Evolutionary conservation across 2,113 vertebrate genomes (phyloP).

Genomic region (Mus spicilegus): DNA sequence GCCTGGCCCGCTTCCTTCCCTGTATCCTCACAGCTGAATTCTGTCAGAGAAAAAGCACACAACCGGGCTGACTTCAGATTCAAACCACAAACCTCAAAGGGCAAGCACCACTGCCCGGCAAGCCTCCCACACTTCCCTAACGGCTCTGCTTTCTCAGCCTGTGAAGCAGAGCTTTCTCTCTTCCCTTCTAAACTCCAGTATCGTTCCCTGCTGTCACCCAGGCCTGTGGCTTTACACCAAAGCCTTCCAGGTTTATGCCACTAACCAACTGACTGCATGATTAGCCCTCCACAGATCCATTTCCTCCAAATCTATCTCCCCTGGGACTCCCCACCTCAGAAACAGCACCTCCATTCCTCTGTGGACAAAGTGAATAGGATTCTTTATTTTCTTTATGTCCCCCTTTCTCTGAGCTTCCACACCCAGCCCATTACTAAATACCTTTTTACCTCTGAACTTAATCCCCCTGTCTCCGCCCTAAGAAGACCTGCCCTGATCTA

Average conservation of each 20-base stretch:
- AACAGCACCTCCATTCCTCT: not conserved
- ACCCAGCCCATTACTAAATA: not conserved
- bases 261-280: not conserved
- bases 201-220: not conserved
- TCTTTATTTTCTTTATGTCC: not conserved
- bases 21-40: not conserved
- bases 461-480: not conserved
- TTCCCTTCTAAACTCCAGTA: not conserved
- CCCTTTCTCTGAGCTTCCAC: not conserved
- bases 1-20: not conserved
- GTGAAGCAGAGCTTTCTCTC: not conserved
- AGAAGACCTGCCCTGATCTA: not conserved
- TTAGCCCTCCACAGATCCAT: not conserved
- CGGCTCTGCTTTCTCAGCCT: not conserved
- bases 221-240: not conserved
- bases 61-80: slow-evolving; percentile 28
- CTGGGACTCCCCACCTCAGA: not conserved
- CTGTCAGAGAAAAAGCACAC: slow-evolving; percentile 63
- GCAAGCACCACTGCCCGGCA: not conserved
- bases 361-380: not conserved
- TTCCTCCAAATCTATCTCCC: not conserved
- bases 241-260: not conserved
- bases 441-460: not conserved
- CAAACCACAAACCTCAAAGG: slow-evolving; percentile 80
- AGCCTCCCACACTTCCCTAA: slow-evolving; percentile 41